A percentile compares a stretch with the other conserved stretches of the same genome.
Conservation (phyloP, 2,113 vertebrate species). For the Macaca nemestrina region DNA sequence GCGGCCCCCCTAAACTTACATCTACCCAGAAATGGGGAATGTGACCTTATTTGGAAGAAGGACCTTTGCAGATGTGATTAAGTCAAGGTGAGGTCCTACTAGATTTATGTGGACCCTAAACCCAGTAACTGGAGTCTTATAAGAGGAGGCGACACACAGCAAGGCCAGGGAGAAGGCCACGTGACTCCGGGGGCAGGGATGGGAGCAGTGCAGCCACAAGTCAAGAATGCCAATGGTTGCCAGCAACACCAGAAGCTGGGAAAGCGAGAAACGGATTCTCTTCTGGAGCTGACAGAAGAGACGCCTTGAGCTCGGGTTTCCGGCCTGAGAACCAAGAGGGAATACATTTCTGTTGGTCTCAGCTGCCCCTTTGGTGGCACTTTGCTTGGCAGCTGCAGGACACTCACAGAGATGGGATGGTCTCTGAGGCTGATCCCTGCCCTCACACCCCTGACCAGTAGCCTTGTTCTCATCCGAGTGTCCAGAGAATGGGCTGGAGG, state of each 20-base stretch:
- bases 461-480: background rate
- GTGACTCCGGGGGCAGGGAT: background rate
- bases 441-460: background rate
- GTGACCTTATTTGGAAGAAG: background rate
- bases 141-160: background rate
- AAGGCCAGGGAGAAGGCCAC: rapidly evolving
- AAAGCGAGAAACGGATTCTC: too few species aligned
- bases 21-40: rapidly evolving
- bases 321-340: background rate
- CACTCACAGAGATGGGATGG: background rate
- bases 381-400: background rate
- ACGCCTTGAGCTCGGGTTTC: background rate
- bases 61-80: background rate
- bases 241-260: rapidly evolving
- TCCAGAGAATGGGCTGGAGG: background rate
- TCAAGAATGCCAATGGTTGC: background rate
- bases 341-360: rapidly evolving
- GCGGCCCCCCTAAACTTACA: too few species aligned
- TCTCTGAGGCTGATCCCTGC: too few species aligned
- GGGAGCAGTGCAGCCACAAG: rapidly evolving
- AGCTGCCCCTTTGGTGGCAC: rapidly evolving
- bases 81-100: rapidly evolving
- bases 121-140: background rate
- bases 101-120: rapidly evolving
- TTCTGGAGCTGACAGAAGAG: too few species aligned